Evolutionary conservation across 2,113 vertebrate species (phyloP).

Genomic region (Alectura lathami): DNA sequence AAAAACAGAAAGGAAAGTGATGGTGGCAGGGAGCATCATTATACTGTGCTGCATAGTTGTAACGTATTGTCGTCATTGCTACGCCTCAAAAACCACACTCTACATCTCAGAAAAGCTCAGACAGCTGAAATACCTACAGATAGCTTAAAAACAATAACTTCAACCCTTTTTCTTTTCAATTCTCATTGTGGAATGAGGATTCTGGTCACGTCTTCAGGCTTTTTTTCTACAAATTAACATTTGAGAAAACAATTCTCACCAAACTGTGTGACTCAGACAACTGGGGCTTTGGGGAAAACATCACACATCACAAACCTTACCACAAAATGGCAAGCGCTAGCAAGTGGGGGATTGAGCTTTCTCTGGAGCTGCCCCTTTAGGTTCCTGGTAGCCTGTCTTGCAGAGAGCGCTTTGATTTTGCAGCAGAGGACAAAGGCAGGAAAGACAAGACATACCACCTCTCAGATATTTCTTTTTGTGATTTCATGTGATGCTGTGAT

Average conservation of each 20-base stretch:
- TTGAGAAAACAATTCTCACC: background rate
- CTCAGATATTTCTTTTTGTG: background rate
- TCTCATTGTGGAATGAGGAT: background rate
- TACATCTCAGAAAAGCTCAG: background rate
- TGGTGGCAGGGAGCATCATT: background rate
- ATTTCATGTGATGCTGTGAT: background rate
- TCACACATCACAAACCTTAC: background rate
- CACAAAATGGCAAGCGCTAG: background rate
- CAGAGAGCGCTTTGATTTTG: background rate
- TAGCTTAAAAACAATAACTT: background rate
- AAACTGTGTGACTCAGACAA: background rate
- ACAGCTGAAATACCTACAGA: background rate
- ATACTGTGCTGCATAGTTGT: background rate
- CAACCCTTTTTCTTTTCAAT: background rate
- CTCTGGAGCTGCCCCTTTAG: background rate
- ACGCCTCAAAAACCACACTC: background rate
- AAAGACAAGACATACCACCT: background rate
- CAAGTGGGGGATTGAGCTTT: background rate
- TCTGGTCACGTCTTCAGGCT: background rate
- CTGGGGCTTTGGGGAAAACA: background rate
- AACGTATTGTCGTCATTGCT: fast-evolving
- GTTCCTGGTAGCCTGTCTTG: background rate
- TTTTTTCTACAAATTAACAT: background rate
- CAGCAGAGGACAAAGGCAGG: background rate
- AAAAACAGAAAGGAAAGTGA: background rate